phyloP scores from a whole-genome alignment of 2,797 vertebrate genomes.

The Petrocephalus schoutedeni region DNA sequence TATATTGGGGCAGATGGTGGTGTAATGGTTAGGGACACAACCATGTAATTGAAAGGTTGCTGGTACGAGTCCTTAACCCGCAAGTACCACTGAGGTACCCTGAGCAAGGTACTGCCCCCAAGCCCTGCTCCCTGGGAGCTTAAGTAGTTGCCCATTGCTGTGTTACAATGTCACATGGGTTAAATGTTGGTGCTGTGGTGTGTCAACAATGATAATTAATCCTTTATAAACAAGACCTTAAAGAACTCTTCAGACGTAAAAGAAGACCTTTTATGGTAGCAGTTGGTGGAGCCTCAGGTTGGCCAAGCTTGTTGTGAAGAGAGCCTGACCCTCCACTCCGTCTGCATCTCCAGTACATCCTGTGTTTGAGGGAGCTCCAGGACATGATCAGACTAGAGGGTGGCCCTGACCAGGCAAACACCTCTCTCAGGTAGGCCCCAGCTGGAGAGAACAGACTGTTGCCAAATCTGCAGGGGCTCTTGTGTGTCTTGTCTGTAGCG shows the following conservation, averaged over 20 bases:
- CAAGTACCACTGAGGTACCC: too few species aligned
- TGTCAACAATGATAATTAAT: too few species aligned
- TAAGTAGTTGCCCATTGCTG: too few species aligned
- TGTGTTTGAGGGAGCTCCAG: conserved; percentile 54
- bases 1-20: neutral
- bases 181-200: too few species aligned
- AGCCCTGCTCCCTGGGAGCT: too few species aligned
- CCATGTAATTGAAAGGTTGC: too few species aligned
- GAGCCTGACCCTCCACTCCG: neutral
- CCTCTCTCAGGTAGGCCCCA: conserved; percentile 31
- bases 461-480: neutral
- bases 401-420: neutral
- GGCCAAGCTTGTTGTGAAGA: neutral
- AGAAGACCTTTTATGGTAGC: neutral
- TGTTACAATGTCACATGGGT: too few species aligned
- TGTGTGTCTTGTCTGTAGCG: neutral
- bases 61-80: too few species aligned
- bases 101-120: too few species aligned
- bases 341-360: conserved; percentile 44
- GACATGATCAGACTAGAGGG: conserved; percentile 43
- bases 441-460: neutral
- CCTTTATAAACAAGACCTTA: neutral
- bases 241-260: neutral
- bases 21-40: too few species aligned
- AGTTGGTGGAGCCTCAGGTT: neutral